Conservation (phyloP, 2,888 invertebrate species). For the Petrophora chlorosata region DNA sequence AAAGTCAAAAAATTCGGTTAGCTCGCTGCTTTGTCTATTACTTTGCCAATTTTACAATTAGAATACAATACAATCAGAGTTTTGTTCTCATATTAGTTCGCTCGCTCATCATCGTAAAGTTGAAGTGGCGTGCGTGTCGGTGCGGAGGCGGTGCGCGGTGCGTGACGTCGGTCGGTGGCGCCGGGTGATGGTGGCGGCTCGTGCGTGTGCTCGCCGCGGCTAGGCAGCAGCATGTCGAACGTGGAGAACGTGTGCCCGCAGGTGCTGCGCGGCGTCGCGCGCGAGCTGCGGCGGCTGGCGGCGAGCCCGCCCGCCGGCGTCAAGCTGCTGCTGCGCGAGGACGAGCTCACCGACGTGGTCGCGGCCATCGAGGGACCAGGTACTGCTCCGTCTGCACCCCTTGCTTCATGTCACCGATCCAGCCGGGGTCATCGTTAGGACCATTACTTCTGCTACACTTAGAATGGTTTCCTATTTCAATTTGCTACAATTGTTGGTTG, state of each 20-base stretch:
- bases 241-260: conserved; percentile 98
- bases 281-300: conserved; percentile 93
- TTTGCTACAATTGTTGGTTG: no score
- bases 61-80: no score
- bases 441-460: no score
- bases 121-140: no score
- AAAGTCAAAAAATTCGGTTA: no score
- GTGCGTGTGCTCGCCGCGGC: background rate
- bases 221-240: conserved; percentile 87
- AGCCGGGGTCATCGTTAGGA: no score
- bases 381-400: conserved; percentile 24
- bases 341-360: conserved; percentile 97
- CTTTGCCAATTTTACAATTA: no score
- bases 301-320: conserved; percentile 95
- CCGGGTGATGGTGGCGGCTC: background rate
- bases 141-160: background rate
- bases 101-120: no score
- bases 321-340: conserved; percentile 93
- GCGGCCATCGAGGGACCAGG: conserved; percentile 95
- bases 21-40: no score
- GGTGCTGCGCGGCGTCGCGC: conserved; percentile 93
- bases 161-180: background rate
- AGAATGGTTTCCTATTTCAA: no score
- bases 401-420: background rate
- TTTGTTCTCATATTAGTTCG: no score